Evolutionary conservation across 2,797 vertebrate species (phyloP), one percentile per base, ranked within the genome.

Genomic region (Ambastaia sidthimunki): DNA sequence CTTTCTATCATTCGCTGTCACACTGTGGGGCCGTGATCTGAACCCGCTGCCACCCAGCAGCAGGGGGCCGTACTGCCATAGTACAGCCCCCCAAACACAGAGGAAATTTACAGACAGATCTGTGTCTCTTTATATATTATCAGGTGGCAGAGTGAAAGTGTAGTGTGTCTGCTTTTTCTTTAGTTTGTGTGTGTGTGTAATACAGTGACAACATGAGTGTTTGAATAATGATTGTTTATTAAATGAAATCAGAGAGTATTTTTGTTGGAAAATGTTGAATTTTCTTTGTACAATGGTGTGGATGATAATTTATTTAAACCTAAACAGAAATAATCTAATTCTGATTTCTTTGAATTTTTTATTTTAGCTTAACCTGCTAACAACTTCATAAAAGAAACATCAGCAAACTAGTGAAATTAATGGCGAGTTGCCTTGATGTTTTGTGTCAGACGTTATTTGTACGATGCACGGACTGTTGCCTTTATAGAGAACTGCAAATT

Each of bases 1-100:
- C 88, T 85, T 86, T 88, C 88, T 87, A 85, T 93, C 89, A 89
- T 83, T 85, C 71, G 83, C 88, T 86, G 88, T 89, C 86, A 89
- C 87, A 87, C 84, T 50, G 71, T 86, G 83, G 89, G 86, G 74
- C 86, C 86, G 85, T 86, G 84, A 83, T 84, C 85, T 86, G 48
- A 77, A 23, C 74, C 66, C 79, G 57, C 71, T 75, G 76, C 25
- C 73, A 83, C 52, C 76, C 19, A 47, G 72, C 85, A 81, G 80
- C 76, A 84, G 83, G 85, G 80, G 75, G 73, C 59, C 71, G 52
- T 73, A 71, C 78, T 69, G 71, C 78, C 54, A 69, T 71, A 76
- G 78, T 81, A 44, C 71, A 72, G 13, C 75, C 47, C 12, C 19
- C 60, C 78, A 50, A 67, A 74, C 54, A 65, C 18, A 65, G 18